Base-by-base conservation (phyloP, 2,888 invertebrate genomes). In the Branchipolynoe longqiensis region DNA sequence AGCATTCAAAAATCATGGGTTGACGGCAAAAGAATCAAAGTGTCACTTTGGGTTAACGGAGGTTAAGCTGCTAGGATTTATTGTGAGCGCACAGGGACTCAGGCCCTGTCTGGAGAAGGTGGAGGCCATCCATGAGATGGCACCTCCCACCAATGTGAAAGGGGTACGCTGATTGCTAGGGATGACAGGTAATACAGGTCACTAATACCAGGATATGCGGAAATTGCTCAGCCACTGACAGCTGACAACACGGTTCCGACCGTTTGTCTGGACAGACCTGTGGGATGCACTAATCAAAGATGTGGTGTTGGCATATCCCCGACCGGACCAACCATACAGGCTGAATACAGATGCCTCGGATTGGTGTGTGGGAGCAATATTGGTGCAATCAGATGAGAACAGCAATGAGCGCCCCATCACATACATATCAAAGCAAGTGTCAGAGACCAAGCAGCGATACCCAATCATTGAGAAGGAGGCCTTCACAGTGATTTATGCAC, bases 1-100 rank as follows among this genome's bases (percentile, higher is more conserved):
- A 8, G 48, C 74, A 33, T 31, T 89, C 18, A 22, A 48, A 33
- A 56, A 59, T 2, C 73, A 83, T 31, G 84, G 64, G 4, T 40
- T 89, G 14, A 85, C 41, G 14, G n/a, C 89, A 0, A 84, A 89
- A 41, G 78, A 86, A 0, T 54, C 54, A 3, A 88, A 88, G 74
- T 86, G 87, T 54, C 8, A 22, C 0, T 88, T 89, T 36, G 40
- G 82, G 31, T 33, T 40, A 33, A 56, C 12, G 0, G 14, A 62
- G 59, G 58, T 87, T 25, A 87, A 87, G 8, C 59, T 87, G n/a
- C 58, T 87, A 48, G 87, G 87, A 12, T 84, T 82, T 48, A 73
- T 82, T n/a, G 81, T 87, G 0, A 54, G 6, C 38, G 62, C 14
- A 38, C n/a, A 87, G 12, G 87, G 87, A 14, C 87, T 87, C 1